These are phyloP conservation scores for Aphodius sticticus DNA, from an alignment of 2,888 invertebrate genomes.

Conservation along the genomic window DNA sequence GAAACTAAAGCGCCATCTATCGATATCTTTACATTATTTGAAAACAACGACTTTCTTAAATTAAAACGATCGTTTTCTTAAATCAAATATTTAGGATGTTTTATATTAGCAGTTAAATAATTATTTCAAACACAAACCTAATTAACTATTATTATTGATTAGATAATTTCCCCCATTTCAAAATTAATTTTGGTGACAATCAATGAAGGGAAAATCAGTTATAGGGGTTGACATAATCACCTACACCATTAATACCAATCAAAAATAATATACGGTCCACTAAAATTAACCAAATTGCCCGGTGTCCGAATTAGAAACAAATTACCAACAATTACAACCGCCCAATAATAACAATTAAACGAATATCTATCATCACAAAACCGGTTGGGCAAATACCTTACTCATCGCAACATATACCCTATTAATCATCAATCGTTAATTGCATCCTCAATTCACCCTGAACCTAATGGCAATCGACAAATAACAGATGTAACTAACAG, in stretches of 20 bases:
- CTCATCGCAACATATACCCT: background rate
- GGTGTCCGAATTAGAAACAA: background rate
- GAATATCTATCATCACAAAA: background rate
- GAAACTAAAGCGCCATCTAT: too few relatives aligned
- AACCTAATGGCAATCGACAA: background rate
- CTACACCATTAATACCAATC: background rate
- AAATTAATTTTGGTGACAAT: too few relatives aligned
- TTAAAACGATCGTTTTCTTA: too few relatives aligned
- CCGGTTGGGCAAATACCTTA: background rate
- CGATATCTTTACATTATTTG: too few relatives aligned
- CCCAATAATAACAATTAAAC: background rate
- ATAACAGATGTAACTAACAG: background rate
- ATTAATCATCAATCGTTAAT: background rate
- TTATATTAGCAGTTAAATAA: too few relatives aligned
- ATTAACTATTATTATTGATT: too few relatives aligned
- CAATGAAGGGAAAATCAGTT: background rate
- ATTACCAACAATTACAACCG: background rate
- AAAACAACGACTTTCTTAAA: too few relatives aligned
- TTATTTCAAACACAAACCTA: too few relatives aligned
- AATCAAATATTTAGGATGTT: too few relatives aligned
- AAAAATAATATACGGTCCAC: background rate
- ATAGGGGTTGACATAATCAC: background rate
- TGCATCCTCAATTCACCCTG: background rate
- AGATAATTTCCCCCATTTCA: too few relatives aligned
- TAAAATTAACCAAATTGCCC: background rate